Evolutionary conservation across 2,888 invertebrate species (phyloP).

Genomic region (Stenichneumon culpator): DNA sequence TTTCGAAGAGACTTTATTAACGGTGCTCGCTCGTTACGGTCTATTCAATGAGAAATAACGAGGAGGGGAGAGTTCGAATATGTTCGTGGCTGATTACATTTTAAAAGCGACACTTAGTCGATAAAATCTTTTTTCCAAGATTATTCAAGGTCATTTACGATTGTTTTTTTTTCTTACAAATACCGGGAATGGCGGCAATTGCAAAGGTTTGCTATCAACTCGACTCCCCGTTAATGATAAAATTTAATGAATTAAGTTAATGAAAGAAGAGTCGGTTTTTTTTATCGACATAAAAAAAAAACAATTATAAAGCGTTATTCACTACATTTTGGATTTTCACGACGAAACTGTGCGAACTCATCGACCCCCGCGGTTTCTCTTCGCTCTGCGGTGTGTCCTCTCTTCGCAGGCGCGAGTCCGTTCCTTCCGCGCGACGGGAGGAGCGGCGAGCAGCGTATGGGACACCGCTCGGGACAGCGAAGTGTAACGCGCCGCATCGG

Average conservation of each 20-base stretch:
- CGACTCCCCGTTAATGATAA: neutral
- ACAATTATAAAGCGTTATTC: neutral
- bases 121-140: neutral
- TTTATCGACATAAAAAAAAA: no score
- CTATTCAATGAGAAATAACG: neutral
- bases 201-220: neutral
- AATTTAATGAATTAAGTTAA: no score
- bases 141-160: neutral
- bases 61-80: neutral
- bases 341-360: neutral
- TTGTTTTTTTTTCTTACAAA: neutral
- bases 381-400: conserved; percentile 1
- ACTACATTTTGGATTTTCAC: neutral
- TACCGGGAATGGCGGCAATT: neutral
- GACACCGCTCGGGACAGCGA: conserved; percentile 33
- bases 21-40: neutral
- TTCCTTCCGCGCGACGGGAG: conserved; percentile 45
- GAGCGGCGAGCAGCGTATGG: conserved; percentile 12
- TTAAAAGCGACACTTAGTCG: neutral
- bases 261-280: no score
- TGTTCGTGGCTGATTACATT: neutral
- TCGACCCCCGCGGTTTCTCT: conserved; percentile 14
- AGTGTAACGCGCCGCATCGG: conserved; percentile 56
- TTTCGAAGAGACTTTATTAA: neutral
- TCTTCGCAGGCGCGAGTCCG: conserved; percentile 46